A percentile compares a stretch with the other conserved stretches of the same genome.
Conservation (phyloP, 2,797 vertebrate genomes). For the Sternotherus odoratus region DNA sequence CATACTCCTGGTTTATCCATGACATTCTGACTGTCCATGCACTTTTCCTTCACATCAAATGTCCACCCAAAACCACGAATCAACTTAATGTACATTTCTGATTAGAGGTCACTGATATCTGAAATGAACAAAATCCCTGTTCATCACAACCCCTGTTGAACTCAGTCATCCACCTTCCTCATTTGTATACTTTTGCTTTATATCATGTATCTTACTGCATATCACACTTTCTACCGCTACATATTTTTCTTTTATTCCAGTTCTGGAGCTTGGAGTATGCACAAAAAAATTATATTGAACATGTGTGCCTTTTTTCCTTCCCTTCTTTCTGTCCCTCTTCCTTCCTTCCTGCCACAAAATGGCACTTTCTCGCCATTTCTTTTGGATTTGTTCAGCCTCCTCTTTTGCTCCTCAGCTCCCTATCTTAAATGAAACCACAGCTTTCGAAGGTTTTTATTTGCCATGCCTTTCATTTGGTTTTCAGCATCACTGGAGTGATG, state of each 20-base stretch:
- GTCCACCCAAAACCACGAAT: neutral
- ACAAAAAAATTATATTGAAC: neutral
- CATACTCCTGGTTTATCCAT: neutral
- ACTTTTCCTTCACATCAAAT: neutral
- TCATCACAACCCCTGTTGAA: neutral
- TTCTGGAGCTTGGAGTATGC: neutral
- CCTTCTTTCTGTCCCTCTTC: constrained; percentile 32
- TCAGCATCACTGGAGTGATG: neutral
- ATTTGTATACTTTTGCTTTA: neutral
- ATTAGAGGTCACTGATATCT: neutral
- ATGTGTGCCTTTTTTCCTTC: constrained; percentile 39
- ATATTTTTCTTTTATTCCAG: neutral
- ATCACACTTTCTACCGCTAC: neutral
- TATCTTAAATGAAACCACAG: neutral
- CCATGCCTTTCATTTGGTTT: neutral
- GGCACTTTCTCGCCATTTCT: neutral
- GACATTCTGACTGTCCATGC: neutral
- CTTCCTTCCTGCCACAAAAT: constrained; percentile 46
- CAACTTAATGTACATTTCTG: neutral
- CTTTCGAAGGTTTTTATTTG: neutral
- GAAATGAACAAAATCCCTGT: neutral
- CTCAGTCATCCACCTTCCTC: neutral
- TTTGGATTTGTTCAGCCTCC: neutral
- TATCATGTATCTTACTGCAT: neutral
- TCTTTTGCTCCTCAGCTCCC: neutral